Base-by-base conservation (phyloP, 2,113 vertebrate genomes). In the Struthio camelus region DNA sequence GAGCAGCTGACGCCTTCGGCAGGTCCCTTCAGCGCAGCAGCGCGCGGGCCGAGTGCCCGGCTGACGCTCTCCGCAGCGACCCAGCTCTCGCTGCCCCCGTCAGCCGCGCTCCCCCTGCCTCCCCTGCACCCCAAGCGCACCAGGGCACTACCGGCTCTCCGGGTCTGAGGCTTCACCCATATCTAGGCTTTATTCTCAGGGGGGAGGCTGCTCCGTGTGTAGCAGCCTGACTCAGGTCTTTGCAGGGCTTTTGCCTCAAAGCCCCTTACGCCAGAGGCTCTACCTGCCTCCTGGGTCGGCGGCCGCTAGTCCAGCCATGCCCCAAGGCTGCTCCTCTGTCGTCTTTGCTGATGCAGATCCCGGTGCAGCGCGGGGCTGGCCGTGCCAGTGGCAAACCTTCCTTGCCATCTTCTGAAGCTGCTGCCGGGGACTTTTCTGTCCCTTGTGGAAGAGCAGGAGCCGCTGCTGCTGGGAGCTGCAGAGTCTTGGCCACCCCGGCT, bases 71-170 rank as follows among this genome's bases (percentile, higher is more conserved):
- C 51, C 59, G 58, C 28, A 0, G 69, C 62, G 16, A n/a, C 7
- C 1, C 51, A 5, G 6, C 2, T 8, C 32, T 23, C 0, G 0
- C 82, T 85, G 82, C 66, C 71, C 50, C 3, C 2, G 14, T 19
- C 65, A 46, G 44, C 54, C 38, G 32, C 1, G 4, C 64, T 30
- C 3, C n/a, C n/a, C n/a, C n/a, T n/a, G n/a, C n/a, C n/a, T n/a
- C n/a, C n/a, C n/a, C n/a, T n/a, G n/a, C n/a, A n/a, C n/a, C n/a
- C n/a, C n/a, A n/a, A n/a, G n/a, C n/a, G n/a, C n/a, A n/a, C n/a
- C n/a, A n/a, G n/a, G n/a, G n/a, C n/a, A n/a, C n/a, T n/a, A n/a
- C n/a, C n/a, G n/a, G n/a, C n/a, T n/a, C n/a, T n/a, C n/a, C n/a
- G n/a, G n/a, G 10, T 36, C 48, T 22, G 38, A 46, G 89, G 53